These are phyloP conservation scores for Campylomormyrus numenius DNA, from an alignment of 2,113 vertebrate genomes.

Conservation along the genomic window DNA sequence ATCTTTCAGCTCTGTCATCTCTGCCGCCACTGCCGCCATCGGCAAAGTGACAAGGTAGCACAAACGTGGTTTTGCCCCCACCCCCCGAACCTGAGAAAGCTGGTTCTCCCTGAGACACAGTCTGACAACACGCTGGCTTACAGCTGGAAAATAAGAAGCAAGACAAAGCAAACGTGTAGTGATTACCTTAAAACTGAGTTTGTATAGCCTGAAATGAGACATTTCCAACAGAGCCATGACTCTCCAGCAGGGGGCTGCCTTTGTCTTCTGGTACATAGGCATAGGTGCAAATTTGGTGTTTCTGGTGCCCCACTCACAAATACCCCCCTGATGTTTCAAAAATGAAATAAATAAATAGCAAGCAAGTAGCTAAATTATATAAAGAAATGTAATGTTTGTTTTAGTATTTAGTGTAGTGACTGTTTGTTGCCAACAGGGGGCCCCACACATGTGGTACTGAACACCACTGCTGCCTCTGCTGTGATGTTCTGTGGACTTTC, in stretches of 20 bases:
- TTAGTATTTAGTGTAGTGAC: background rate
- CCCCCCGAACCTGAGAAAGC: background rate
- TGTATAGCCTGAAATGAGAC: background rate
- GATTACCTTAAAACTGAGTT: background rate
- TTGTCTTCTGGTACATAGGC: background rate
- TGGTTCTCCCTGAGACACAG: background rate
- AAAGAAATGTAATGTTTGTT: background rate
- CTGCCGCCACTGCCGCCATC: background rate
- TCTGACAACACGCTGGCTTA: background rate
- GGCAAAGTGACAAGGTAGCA: background rate
- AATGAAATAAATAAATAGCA: background rate
- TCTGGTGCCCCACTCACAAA: too few relatives aligned
- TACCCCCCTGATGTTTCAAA: background rate
- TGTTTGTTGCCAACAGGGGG: background rate
- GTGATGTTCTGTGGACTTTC: background rate
- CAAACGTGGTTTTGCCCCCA: background rate
- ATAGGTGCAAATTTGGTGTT: background rate
- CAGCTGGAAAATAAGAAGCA: background rate
- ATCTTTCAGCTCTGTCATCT: background rate
- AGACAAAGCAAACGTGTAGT: background rate
- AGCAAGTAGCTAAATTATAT: background rate
- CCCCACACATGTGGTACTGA: background rate
- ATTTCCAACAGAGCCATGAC: background rate
- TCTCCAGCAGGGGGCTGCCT: background rate
- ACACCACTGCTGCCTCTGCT: background rate